Evolutionary conservation across 2,797 vertebrate genomes (phyloP).

Genomic region (Dromococcyx pavoninus): DNA sequence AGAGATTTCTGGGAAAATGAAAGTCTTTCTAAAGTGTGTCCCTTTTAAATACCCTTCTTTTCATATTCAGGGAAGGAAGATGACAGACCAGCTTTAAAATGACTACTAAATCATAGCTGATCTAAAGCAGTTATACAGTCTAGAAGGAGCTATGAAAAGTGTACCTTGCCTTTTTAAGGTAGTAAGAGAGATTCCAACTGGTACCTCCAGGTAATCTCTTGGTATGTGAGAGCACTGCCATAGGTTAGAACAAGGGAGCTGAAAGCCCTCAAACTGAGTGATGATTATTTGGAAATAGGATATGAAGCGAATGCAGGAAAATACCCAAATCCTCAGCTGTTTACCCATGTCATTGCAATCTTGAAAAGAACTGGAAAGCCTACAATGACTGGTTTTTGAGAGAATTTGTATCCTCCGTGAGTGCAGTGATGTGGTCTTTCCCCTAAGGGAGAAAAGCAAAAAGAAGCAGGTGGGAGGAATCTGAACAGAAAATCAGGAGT

Average conservation of each 20-base stretch:
- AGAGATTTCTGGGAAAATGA: not conserved
- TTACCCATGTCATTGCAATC: not conserved
- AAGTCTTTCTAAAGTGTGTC: not conserved
- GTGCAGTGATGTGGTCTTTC: not conserved
- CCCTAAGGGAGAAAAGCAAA: not conserved
- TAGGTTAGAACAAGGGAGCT: not conserved
- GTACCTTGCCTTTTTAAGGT: not conserved
- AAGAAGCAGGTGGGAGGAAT: not conserved
- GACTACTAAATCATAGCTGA: not conserved
- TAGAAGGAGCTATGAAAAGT: not conserved
- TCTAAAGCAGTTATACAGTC: not conserved
- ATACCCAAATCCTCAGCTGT: not conserved
- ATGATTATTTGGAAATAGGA: not conserved
- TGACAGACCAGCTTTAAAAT: not conserved
- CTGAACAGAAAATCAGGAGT: not conserved
- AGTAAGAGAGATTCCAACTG: not conserved
- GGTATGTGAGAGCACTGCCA: not conserved
- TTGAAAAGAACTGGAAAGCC: not conserved
- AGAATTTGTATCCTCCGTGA: not conserved
- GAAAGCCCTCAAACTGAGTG: not conserved
- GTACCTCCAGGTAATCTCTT: not conserved
- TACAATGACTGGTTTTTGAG: not conserved
- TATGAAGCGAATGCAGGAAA: not conserved
- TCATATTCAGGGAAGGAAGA: not conserved
- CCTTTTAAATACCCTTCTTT: not conserved